These are phyloP conservation scores for Nestor notabilis DNA, from an alignment of 2,113 vertebrate species.

Conservation along the genomic window DNA sequence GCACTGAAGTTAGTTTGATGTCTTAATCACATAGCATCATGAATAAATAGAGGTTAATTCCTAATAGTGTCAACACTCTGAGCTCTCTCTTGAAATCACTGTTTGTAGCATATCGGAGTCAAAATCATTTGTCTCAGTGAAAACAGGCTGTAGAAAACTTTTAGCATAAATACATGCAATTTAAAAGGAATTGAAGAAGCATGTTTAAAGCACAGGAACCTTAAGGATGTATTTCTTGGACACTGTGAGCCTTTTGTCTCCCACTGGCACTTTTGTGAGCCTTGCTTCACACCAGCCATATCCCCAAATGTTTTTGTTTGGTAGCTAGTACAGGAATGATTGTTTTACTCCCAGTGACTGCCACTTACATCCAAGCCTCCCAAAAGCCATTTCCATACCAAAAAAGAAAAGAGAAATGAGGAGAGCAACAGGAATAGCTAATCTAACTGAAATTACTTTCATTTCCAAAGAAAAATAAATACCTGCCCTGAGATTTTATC, in stretches of 20 bases:
- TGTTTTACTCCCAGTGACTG: neutral
- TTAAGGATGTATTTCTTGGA: neutral
- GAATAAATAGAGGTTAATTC: neutral
- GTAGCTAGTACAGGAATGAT: neutral
- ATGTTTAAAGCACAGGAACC: neutral
- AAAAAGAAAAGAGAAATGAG: neutral
- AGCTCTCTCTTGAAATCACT: neutral
- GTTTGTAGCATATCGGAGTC: neutral
- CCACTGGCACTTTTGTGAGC: neutral
- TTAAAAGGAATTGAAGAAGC: neutral
- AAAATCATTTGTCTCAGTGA: neutral
- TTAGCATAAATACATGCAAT: neutral
- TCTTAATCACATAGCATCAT: neutral
- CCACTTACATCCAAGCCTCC: neutral
- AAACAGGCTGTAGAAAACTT: neutral
- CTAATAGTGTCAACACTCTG: neutral
- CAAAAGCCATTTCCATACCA: neutral
- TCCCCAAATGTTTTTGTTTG: neutral
- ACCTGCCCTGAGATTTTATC: neutral
- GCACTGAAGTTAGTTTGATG: neutral
- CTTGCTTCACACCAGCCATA: neutral
- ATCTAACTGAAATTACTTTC: neutral
- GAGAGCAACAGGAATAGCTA: neutral
- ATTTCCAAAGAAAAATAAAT: neutral
- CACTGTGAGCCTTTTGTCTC: conserved; percentile 1